Evolutionary conservation across 1,140 invertebrate genomes (phyloP), one percentile per base, ranked within the genome.

Genomic region (Eubasilissa regina): DNA sequence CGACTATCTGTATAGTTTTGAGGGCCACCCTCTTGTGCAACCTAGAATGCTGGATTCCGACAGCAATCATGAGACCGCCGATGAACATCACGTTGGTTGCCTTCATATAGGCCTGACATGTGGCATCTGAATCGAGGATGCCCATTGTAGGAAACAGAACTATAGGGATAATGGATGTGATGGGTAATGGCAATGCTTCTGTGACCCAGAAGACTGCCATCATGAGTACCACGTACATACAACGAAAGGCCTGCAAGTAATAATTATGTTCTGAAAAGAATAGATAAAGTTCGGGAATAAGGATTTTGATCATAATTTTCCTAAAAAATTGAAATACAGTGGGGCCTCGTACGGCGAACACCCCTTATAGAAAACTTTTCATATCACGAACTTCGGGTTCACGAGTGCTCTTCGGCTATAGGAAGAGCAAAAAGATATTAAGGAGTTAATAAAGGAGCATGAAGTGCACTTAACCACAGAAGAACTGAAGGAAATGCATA

Each of bases 51-150:
- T 98, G 95, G 1, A 97, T 93, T 0, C 95, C 94, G 8, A 96
- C 91, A 0, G 97, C 96, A 35, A 97, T 93, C 83, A 97, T 92
- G 72, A 98, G 85, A 19, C 94, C 94, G 11, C 93, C 94, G 85
- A 95, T 91, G 84, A 95, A 97, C 90, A 97, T 94, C 91, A 97
- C 95, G 84, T 96, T 96, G 0, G 95, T 95, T 82, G 97, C 95
- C 88, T 95, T 95, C 87, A 96, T 92, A 83, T 96, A 96, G 56
- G 93, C 91, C 3, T 89, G 86, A 75, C 93, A 94, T 0, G 93
- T 93, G 56, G 90, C 86, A 72, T 91, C 88, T 0, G 93, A 93
- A 80, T 89, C 86, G 85, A 91, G 70, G 48, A 96, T 90, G 0
- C 94, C 94, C 87, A 96, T 90, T 0, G 93, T 84, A 0, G 96